Evolutionary conservation across 1,140 invertebrate species (phyloP).

Genomic region (Pseudomyrmex gracilis): DNA sequence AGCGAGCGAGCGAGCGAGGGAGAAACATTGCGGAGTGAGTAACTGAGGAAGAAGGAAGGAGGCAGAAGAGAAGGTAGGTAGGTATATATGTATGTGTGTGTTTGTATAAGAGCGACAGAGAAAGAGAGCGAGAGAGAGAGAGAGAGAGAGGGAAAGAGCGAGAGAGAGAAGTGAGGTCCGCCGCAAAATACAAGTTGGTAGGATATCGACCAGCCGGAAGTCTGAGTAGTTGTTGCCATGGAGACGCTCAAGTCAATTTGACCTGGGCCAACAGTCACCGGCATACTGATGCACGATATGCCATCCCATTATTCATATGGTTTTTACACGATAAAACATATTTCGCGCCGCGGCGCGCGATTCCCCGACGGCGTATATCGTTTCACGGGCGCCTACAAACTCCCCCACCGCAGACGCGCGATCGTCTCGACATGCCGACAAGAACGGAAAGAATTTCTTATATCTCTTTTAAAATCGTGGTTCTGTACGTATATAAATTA

Average conservation of each 20-base stretch:
- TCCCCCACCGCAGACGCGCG: not conserved
- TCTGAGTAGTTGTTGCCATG: conserved; percentile 84
- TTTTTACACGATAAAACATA: conserved; percentile 74
- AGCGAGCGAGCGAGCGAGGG: conserved; percentile 58
- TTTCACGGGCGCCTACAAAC: conserved; percentile 20
- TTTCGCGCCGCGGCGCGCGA: conserved; percentile 70
- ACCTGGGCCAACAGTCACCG: conserved; percentile 82
- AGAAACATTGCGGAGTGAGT: conserved; percentile 61
- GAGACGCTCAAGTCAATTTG: conserved; percentile 85
- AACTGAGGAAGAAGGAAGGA: conserved; percentile 52
- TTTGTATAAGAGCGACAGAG: conserved; percentile 42
- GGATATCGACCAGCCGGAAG: conserved; percentile 84
- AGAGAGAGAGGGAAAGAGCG: conserved; percentile 23
- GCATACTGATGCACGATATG: conserved; percentile 81
- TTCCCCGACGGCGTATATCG: conserved; percentile 40
- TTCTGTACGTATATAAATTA: not conserved
- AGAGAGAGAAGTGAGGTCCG: conserved; percentile 73
- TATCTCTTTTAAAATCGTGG: not conserved
- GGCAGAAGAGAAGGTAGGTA: conserved; percentile 26
- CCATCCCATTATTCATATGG: conserved; percentile 79
- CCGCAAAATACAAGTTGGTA: conserved; percentile 83
- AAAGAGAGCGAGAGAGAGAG: conserved; percentile 23
- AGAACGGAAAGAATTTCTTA: conserved; percentile 15
- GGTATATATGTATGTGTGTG: conserved; percentile 21
- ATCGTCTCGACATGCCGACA: not conserved